Percentiles rank a stretch among this genome's conserved stretches.
Conservation (phyloP, 2,888 invertebrate genomes). For the Tribolium freemani region DNA sequence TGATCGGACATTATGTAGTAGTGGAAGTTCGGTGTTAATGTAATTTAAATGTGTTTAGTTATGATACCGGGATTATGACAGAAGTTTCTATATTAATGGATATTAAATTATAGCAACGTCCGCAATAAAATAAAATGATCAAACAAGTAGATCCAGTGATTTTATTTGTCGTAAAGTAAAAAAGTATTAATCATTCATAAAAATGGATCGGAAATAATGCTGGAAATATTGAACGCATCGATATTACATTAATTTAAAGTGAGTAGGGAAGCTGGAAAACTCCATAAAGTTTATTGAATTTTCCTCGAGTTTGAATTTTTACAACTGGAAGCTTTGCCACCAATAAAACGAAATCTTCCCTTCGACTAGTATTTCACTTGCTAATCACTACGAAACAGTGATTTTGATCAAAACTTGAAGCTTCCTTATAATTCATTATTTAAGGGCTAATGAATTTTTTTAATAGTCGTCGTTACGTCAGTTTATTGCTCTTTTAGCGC, state of each 20-base stretch:
- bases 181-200: slow-evolving; percentile 14
- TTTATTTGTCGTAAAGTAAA: slow-evolving; percentile 12
- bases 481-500: slow-evolving; percentile 1
- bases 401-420: background rate
- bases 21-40: slow-evolving; percentile 36
- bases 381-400: background rate
- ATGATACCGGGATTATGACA: slow-evolving; percentile 33
- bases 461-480: background rate
- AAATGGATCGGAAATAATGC: slow-evolving; percentile 9
- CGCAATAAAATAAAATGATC: slow-evolving; percentile 26
- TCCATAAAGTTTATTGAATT: slow-evolving; percentile 15
- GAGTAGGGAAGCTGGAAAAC: background rate
- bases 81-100: slow-evolving; percentile 30
- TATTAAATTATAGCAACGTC: slow-evolving; percentile 30
- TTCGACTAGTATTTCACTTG: background rate
- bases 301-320: background rate
- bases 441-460: slow-evolving; percentile 13
- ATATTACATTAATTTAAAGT: slow-evolving; percentile 5
- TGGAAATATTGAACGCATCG: background rate
- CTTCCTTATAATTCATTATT: slow-evolving; percentile 8
- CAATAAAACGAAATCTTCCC: background rate
- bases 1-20: slow-evolving; percentile 25
- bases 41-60: slow-evolving; percentile 40
- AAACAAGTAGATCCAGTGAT: background rate
- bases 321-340: background rate